Base-by-base conservation (phyloP, 2,797 vertebrate species). In the Eleutherodactylus coqui region DNA sequence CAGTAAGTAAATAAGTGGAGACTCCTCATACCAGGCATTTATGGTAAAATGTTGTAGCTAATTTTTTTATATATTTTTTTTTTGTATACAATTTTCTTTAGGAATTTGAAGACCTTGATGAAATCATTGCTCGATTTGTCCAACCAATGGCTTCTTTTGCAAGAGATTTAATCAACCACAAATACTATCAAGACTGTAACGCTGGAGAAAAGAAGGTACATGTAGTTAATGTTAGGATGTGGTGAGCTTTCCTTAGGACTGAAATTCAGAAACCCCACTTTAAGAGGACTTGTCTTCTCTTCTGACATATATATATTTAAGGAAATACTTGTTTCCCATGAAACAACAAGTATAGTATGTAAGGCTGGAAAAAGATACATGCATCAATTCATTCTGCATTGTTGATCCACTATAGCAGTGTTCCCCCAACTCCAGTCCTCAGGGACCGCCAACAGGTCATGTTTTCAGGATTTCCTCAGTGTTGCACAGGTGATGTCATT, bases 101-200 rank as follows among this genome's bases (percentile, higher is more conserved):
- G 98, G 98, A 99, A 85, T 99, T 99, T 95, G 98, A 99, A 92
- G 98, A 99, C 92, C 93, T 99, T 90, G 98, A 99, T 92, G 98
- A 99, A 93, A 99, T 99, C 89, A 97, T 97, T 43, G 98, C 98
- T 88, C 97, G 98, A 14, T 99, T 97, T 72, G 97, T 99, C 83
- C 98, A 99, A 91, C 98, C 98, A 6, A 99, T 99, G 98, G 98
- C 98, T 3, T 96, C 98, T 8, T 99, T 99, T 88, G 98, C 98
- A 36, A 95, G 98, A 27, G 98, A 99, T 90, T 94, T 99, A 21
- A 94, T 99, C 38, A 92, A 96, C 49, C 98, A 99, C 90, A 99
- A 99, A 77, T 99, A 99, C 91, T 99, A 99, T 86, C 97, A 98
- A 83, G 97, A 99, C 43, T 97, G 97, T 89, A 95, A 93, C 0